Evolutionary conservation across 2,113 vertebrate genomes (phyloP), one percentile per base, ranked within the genome.

Genomic region (Saccopteryx leptura): DNA sequence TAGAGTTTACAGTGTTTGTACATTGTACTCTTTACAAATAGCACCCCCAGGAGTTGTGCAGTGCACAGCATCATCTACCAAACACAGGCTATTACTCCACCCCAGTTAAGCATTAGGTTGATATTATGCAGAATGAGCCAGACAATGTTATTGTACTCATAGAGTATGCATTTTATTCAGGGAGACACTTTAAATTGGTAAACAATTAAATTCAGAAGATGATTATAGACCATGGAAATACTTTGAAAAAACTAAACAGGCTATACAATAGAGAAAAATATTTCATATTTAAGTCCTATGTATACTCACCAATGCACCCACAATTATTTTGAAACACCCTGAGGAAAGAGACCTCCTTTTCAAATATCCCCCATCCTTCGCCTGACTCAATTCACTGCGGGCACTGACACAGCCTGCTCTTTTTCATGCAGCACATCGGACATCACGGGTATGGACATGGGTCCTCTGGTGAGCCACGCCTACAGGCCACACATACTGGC

Each of bases 221-320:
- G 81, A 78, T 12, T 68, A 19, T 13, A 80, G 60, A 88, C 31
- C 39, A 4, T 88, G 15, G 33, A 26, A 85, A 7, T 74, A n/a
- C 28, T 79, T 50, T 66, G 56, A 92, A 88, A 39, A 94, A 91
- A 75, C 60, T 54, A 65, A 88, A 92, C 2, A 48, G 31, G 9
- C 14, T 78, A 65, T 2, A 26, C 4, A 48, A 52, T 14, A 79
- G 4, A 93, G 66, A 83, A 84, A 85, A 81, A 10, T 2, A 79
- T 39, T 88, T 65, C 39, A 21, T 26, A 60, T 63, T 94, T 54
- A 82, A 71, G 87, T 80, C 50, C 13, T 61, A 13, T 52, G 48
- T 80, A 84, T 60, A 87, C 66, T 89, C 31, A 80, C 12, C 12
- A 80, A 17, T 2, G 18, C 3, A 84, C 24, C 23, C 46, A 69